phyloP scores from a whole-genome alignment of 2,888 invertebrate species.

The Napeogenes inachia region DNA sequence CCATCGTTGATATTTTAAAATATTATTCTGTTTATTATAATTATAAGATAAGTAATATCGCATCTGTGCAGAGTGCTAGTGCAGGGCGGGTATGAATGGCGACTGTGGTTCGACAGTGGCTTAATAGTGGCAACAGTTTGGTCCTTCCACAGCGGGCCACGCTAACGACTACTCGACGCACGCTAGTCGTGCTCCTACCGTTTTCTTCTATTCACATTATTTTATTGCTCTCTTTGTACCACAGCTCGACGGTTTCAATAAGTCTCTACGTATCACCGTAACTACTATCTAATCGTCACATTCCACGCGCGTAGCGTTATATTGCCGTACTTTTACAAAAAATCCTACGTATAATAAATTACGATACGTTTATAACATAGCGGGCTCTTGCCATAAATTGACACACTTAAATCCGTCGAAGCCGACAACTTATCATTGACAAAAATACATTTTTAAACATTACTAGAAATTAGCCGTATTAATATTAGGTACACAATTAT shows the following conservation, averaged over 20 bases:
- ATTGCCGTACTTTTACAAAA: conserved; percentile 42
- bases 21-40: no score
- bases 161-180: conserved; percentile 51
- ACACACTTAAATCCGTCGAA: conserved; percentile 56
- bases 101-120: neutral
- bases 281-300: conserved; percentile 60
- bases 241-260: conserved; percentile 75
- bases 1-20: no score
- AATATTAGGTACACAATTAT: conserved; percentile 68
- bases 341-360: conserved; percentile 54
- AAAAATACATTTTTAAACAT: conserved; percentile 58
- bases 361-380: conserved; percentile 51
- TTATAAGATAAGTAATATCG: neutral
- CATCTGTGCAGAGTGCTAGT: neutral
- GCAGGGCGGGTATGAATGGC: neutral
- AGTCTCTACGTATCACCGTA: conserved; percentile 75
- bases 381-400: conserved; percentile 69
- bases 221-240: conserved; percentile 74
- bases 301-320: conserved; percentile 49
- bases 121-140: conserved; percentile 24
- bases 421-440: conserved; percentile 54
- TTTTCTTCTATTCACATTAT: conserved; percentile 55
- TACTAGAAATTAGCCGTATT: conserved; percentile 58
- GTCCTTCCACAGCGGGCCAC: conserved; percentile 34
- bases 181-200: conserved; percentile 58